Evolutionary conservation across 2,797 vertebrate genomes (phyloP).

Genomic region (Enteromius paludinosus): DNA sequence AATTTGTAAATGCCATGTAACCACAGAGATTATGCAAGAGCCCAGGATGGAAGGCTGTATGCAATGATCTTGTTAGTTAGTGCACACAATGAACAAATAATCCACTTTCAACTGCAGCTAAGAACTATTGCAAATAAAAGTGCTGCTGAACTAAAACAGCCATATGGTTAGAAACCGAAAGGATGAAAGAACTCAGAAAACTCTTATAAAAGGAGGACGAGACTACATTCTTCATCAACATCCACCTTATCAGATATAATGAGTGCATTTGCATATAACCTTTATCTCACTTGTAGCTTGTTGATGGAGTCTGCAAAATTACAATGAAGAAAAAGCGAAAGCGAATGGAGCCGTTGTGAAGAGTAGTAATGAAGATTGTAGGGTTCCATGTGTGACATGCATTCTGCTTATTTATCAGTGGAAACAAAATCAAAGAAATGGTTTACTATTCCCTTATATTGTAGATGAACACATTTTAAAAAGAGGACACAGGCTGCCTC

Average conservation of each 20-base stretch:
- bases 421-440: slow-evolving; percentile 15
- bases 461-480: background rate
- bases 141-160: slow-evolving; percentile 21
- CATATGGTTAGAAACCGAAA: slow-evolving; percentile 23
- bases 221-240: slow-evolving; percentile 41
- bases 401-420: slow-evolving; percentile 7
- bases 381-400: slow-evolving; percentile 38
- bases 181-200: slow-evolving; percentile 30
- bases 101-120: background rate
- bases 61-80: slow-evolving; percentile 11
- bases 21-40: slow-evolving; percentile 1
- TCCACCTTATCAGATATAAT: slow-evolving; percentile 57
- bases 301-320: slow-evolving; percentile 23
- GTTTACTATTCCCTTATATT: background rate
- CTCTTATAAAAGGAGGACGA: slow-evolving; percentile 9
- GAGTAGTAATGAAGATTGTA: slow-evolving; percentile 52
- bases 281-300: slow-evolving; percentile 50
- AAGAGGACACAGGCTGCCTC: background rate
- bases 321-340: slow-evolving; percentile 20
- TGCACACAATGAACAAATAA: background rate
- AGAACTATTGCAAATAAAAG: slow-evolving; percentile 4
- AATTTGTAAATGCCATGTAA: background rate
- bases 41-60: background rate
- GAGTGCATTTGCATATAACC: slow-evolving; percentile 63
- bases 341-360: background rate